These are phyloP conservation scores for Beris morrisii DNA, from an alignment of 2,888 invertebrate genomes.

Conservation along the genomic window DNA sequence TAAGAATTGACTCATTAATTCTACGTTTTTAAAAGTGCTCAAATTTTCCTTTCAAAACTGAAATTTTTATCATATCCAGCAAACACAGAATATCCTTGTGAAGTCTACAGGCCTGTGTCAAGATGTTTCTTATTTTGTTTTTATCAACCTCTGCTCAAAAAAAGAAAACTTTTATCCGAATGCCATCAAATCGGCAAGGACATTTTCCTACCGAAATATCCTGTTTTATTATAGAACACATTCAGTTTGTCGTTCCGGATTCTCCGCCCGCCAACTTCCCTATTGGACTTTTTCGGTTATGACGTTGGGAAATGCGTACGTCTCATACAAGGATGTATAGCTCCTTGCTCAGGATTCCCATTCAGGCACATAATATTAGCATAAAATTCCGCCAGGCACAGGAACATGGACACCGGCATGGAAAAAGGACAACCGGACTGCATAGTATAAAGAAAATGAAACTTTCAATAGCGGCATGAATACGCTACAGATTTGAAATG, in stretches of 20 bases:
- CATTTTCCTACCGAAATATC: background rate
- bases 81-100: no score
- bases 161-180: no score
- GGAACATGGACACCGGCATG: background rate
- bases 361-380: slow-evolving; percentile 10
- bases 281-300: background rate
- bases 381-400: slow-evolving; percentile 6
- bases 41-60: no score
- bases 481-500: background rate
- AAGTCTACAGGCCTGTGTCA: no score
- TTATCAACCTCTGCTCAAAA: no score
- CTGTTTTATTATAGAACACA: slow-evolving; percentile 7
- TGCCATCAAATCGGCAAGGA: background rate
- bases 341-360: background rate
- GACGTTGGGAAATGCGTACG: background rate
- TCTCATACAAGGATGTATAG: no score
- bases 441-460: background rate
- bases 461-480: background rate
- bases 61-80: no score
- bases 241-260: background rate
- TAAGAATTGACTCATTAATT: no score
- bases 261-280: background rate
- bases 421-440: background rate
- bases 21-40: no score
- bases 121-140: no score